Base-by-base conservation (phyloP, 1,140 invertebrate species). In the Pectinophora gossypiella region DNA sequence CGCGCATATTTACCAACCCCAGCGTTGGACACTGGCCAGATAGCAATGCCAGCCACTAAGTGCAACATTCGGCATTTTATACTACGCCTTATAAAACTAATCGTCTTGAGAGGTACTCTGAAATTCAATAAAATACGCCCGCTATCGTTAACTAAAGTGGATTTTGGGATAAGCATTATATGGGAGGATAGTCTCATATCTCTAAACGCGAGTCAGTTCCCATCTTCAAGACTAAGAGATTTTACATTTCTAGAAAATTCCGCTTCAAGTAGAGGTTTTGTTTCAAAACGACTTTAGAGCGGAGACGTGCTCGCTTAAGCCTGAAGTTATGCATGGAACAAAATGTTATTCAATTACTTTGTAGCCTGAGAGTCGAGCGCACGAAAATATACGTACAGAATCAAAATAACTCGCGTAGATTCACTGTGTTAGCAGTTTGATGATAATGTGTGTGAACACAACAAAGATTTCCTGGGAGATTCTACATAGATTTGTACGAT, bases 11-110 rank as follows among this genome's bases (percentile, higher is more conserved):
- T 51, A 38, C 22, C n/a, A 27, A 46, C 20, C 35, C 10, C 15
- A 42, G 9, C 40, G 42, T 38, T 51, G 48, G 48, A 42, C 22
- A 23, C 20, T 42, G 38, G 48, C 48, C 48, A 51, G 48, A 23
- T 7, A 12, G 23, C 36, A 40, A 40, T 51, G 48, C 38, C 48
- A 51, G 48, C 48, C 48, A 27, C 48, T 51, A 51, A 51, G 48
- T 43, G 48, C 48, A 16, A 27, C 48, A 38, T 43, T 22, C 12
- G 20, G 16, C 20, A 51, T 51, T 21, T 27, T 27, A 51, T 38
- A 16, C 38, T 23, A 16, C 38, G 27, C 40, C 38, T 51, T 51
- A 43, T 51, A 51, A 51, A 51, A 51, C 48, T 51, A 51, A 51
- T 51, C 48, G 35, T 38, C 40, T 51, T 16, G 35, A 50, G 35